Evolutionary conservation across 2,797 vertebrate genomes (phyloP), one percentile per base, ranked within the genome.

Genomic region (Chelon auratus): DNA sequence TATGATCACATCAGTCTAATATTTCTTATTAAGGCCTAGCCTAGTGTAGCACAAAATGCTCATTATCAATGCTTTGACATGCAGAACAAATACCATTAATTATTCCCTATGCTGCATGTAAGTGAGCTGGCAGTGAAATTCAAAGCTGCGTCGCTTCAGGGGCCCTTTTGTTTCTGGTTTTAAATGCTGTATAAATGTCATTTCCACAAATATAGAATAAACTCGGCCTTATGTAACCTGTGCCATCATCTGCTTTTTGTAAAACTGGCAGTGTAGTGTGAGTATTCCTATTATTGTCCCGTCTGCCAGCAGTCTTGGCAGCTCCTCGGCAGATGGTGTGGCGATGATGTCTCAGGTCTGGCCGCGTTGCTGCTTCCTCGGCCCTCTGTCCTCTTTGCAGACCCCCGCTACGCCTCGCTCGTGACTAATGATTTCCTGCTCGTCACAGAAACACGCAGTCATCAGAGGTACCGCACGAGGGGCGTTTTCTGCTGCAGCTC

Each of bases 371-470:
- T 68, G 71, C 87, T 85, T 82, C 80, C 82, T 82, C 56, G 18
- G 78, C 80, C 84, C 87, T 86, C 77, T 75, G 68, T 82, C 77
- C 80, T 91, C 75, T 80, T 66, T 45, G 59, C 80, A 81, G 84
- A 88, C 87, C 87, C 89, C 89, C 42, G 58, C 84, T 39, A 81
- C 0, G 68, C 78, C 61, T 36, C 59, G 1, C 58, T 78, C 65
- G 57, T 93, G 92, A 94, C 91, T 93, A 93, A 93, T 92, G 81
- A 88, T 91, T 93, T 93, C 91, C 91, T 88, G 79, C 78, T 92
- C 54, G 72, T 88, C 87, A 89, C 67, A 83, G 86, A 91, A 89
- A 82, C 85, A 83, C 30, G 30, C 66, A 89, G 89, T 79, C 80
- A 86, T 92, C 82, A 90, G 64, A 82, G 74, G 63, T 72, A 71